Evolutionary conservation across 2,797 vertebrate genomes (phyloP), one percentile per base, ranked within the genome.

Genomic region (Gymnoscopelus braueri): DNA sequence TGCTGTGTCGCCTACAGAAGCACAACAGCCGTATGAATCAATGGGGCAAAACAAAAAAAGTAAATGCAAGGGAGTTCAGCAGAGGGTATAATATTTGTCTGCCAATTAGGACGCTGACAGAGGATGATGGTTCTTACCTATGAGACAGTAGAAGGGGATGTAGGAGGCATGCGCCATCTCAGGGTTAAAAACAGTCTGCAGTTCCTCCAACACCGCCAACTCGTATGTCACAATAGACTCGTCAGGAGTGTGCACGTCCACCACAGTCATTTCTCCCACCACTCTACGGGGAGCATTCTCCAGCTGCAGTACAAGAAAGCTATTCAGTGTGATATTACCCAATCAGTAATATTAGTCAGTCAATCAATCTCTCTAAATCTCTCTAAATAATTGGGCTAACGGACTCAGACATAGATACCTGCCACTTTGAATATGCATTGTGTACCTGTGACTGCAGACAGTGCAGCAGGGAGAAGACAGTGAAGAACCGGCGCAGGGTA

Each of bases 151-250:
- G 93, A 99, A 98, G 15, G 97, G 97, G 80, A 98, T 94, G 85
- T 97, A 99, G 72, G 97, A 97, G 52, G 95, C 92, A 73, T 98
- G 96, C 0, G 97, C 98, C 97, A 99, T 99, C 90, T 99, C 96
- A 0, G 96, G 83, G 81, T 93, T 98, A 86, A 98, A 99, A 50
- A 98, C 97, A 47, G 95, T 95, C 91, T 96, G 95, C 75, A 99
- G 93, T 84, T 99, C 98, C 13, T 96, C 90, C 77, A 97, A 79
- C 47, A 97, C 91, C 0, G 83, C 80, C 0, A 95, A 87, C 84
- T 99, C 98, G 74, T 94, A 94, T 0, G 91, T 90, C 63, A 88
- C 85, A 65, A 82, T 87, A 4, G 84, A 91, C 63, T 92, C 93
- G 6, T 95, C 93, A 0, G 89, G 88, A 63, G 94, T 94, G 60